Evolutionary conservation across 2,113 vertebrate species (phyloP), one percentile per base, ranked within the genome.

Genomic region (Rhinopithecus roxellana): DNA sequence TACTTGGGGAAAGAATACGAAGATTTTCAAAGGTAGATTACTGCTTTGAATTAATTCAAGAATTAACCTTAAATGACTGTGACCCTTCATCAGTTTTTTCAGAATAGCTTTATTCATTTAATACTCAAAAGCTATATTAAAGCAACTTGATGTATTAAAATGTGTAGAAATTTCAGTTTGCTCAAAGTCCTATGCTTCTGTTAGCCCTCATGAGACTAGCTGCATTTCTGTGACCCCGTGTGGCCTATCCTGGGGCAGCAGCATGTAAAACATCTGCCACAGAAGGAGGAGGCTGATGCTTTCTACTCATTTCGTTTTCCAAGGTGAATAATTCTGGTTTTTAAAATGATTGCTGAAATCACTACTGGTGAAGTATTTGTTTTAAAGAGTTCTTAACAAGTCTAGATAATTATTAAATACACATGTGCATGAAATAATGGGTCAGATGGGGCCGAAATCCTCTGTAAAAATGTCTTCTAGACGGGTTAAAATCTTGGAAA

Each of bases 391-490:
- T 17, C 35, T 79, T 45, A 87, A 87, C 45, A 94, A 88, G 82
- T 95, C 77, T 86, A 61, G 3, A 38, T 86, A 94, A 95, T 85
- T 94, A 90, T 2, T 96, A 92, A 81, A 93, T 12, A 57, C 23
- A 45, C 50, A 91, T 90, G 69, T 97, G 5, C 14, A 59, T 67
- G 17, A 97, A 89, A 93, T 84, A 70, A 1, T 85, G 61, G 92
- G 30, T 22, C 78, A 95, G 94, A 74, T 7, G 3, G 95, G 89
- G 52, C 20, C 57, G 90, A 61, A 55, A 92, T 67, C 13, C 85
- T 97, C 57, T 92, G 35, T 97, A 80, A 83, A 89, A 97, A 61
- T 86, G 96, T 95, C 89, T 45, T 97, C 17, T 82, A 97, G 10
- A 90, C 95, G 52, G 30, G 70, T 90, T 95, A 82, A 64, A 64